Percentiles rank a stretch among this genome's conserved stretches.
phyloP scores from a whole-genome alignment of 2,888 invertebrate genomes.

The Chloroclystis v-ata region DNA sequence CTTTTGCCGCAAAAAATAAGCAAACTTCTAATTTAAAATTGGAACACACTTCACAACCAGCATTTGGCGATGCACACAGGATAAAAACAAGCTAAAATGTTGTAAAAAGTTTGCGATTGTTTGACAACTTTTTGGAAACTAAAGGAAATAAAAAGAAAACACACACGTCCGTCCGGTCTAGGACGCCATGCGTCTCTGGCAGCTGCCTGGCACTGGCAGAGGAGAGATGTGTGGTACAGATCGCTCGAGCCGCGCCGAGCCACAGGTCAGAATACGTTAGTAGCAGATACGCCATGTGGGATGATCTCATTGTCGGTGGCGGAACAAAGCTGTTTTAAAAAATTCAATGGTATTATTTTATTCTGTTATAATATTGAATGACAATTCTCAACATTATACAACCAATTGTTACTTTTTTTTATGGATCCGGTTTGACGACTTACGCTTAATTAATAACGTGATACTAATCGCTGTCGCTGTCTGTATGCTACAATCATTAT shows the following conservation, averaged over 20 bases:
- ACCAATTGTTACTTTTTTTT: not conserved
- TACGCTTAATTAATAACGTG: too few species aligned
- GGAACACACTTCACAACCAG: constrained; percentile 21
- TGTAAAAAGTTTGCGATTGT: constrained; percentile 31
- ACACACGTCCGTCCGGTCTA: constrained; percentile 17
- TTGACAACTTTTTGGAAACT: constrained; percentile 11
- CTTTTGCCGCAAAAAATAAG: constrained; percentile 7
- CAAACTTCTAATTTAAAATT: constrained; percentile 9
- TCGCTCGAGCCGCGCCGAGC: constrained; percentile 5
- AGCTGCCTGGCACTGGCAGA: too few species aligned
- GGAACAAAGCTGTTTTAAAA: constrained; percentile 6
- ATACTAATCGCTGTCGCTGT: too few species aligned
- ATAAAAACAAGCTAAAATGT: constrained; percentile 10
- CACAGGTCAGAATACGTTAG: constrained; percentile 20
- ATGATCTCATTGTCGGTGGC: constrained; percentile 13
- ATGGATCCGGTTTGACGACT: not conserved
- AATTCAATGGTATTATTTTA: not conserved
- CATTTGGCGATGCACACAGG: constrained; percentile 7
- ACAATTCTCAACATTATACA: not conserved
- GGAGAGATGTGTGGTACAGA: too few species aligned
- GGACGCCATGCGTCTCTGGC: constrained; percentile 24
- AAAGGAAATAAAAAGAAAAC: constrained; percentile 25
- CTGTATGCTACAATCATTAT: too few species aligned
- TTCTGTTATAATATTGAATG: not conserved
- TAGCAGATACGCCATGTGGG: constrained; percentile 16